Evolutionary conservation across 2,113 vertebrate species (phyloP).

Genomic region (Oxyruncus cristatus): DNA sequence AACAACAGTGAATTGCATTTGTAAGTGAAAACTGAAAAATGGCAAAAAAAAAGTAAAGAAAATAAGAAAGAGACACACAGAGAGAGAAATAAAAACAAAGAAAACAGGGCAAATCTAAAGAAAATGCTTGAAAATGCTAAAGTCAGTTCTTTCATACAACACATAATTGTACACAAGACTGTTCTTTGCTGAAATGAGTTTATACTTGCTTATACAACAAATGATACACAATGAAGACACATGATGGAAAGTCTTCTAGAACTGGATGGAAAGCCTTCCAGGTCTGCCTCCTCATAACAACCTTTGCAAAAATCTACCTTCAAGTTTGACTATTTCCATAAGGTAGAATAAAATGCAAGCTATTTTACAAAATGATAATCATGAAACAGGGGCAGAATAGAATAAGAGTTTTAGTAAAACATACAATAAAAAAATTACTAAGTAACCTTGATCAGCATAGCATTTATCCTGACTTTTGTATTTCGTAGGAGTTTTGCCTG

Average conservation of each 20-base stretch:
- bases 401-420: neutral
- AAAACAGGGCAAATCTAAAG: neutral
- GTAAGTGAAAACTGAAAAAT: neutral
- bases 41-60: accelerated
- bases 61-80: accelerated
- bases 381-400: neutral
- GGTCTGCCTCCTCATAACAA: neutral
- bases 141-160: neutral
- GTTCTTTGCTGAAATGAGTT: neutral
- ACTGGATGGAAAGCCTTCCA: neutral
- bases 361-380: neutral
- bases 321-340: neutral
- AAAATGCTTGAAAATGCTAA: neutral
- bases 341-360: neutral
- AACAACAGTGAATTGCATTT: neutral
- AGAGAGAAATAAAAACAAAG: neutral
- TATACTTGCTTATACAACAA: neutral
- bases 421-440: neutral
- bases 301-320: neutral
- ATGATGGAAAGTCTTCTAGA: neutral
- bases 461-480: neutral
- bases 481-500: neutral
- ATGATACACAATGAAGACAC: neutral
- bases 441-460: neutral
- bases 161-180: neutral